These are phyloP conservation scores for Zoroaster sp. DNA, from an alignment of 53 echinoderm and acorn worm species.

Conservation along the genomic window DNA sequence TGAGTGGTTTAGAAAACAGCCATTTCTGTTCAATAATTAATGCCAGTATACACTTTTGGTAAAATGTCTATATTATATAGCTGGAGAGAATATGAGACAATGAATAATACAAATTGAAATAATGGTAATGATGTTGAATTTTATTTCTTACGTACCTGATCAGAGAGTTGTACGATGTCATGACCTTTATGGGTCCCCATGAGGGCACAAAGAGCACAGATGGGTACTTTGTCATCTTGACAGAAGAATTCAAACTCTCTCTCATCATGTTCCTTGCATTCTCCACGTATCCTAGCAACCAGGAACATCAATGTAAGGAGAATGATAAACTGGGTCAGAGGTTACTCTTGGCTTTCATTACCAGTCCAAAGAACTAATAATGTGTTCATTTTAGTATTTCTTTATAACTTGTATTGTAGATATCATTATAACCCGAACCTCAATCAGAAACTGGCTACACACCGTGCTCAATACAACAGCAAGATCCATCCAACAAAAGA, in stretches of 20 bases:
- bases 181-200: slow-evolving; percentile 84
- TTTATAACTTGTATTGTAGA: too few relatives aligned
- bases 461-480: too few relatives aligned
- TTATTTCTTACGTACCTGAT: slow-evolving; percentile 78
- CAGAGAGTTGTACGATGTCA: slow-evolving; percentile 65
- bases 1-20: too few relatives aligned
- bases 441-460: too few relatives aligned
- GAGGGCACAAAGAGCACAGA: slow-evolving; percentile 87
- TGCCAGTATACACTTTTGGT: too few relatives aligned
- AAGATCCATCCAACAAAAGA: not conserved
- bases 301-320: not conserved
- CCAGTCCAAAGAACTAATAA: not conserved
- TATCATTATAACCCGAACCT: too few relatives aligned
- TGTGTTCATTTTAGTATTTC: not conserved
- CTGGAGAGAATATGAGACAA: too few relatives aligned
- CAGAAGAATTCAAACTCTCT: slow-evolving; percentile 78
- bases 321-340: not conserved
- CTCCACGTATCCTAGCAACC: slow-evolving; percentile 26
- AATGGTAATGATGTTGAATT: too few relatives aligned
- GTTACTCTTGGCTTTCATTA: not conserved
- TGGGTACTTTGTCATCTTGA: slow-evolving; percentile 72
- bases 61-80: too few relatives aligned
- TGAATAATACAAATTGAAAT: too few relatives aligned
- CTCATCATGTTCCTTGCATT: slow-evolving; percentile 71
- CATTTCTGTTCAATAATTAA: too few relatives aligned